Evolutionary conservation across 2,888 invertebrate species (phyloP).

Genomic region (Tholera decimalis): DNA sequence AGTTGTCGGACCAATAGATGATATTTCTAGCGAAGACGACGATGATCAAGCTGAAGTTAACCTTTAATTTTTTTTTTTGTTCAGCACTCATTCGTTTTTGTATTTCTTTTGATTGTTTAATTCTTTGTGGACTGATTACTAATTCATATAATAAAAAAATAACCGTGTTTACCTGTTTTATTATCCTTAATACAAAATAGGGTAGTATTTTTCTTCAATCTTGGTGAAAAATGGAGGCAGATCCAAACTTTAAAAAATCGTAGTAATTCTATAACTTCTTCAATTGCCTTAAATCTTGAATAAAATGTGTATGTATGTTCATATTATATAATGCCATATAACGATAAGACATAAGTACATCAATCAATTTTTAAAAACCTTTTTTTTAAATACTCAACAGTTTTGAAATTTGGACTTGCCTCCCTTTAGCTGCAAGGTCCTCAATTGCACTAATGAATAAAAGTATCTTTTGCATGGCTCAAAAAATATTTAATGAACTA

Average conservation of each 20-base stretch:
- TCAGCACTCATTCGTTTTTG: no score
- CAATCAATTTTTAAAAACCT: neutral
- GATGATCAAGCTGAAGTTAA: no score
- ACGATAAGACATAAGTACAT: neutral
- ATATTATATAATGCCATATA: slow-evolving; percentile 1
- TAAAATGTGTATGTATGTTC: slow-evolving; percentile 1
- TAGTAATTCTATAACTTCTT: neutral
- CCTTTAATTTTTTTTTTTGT: no score
- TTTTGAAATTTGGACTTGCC: slow-evolving; percentile 7
- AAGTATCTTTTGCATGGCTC: neutral
- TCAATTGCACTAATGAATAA: neutral
- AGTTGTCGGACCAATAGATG: no score
- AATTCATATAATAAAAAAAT: no score
- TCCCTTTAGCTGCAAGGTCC: no score
- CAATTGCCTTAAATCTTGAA: neutral
- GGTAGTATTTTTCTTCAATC: neutral
- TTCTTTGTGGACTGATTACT: no score
- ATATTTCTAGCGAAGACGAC: no score
- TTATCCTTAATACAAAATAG: no score
- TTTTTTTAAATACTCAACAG: neutral
- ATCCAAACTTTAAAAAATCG: slow-evolving; percentile 14
- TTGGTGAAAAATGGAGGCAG: slow-evolving; percentile 11
- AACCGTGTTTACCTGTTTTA: no score
- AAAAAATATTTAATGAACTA: neutral
- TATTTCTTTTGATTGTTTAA: no score